Evolutionary conservation across 2,888 invertebrate species (phyloP), one percentile per base, ranked within the genome.

Genomic region (Agrochola litura): DNA sequence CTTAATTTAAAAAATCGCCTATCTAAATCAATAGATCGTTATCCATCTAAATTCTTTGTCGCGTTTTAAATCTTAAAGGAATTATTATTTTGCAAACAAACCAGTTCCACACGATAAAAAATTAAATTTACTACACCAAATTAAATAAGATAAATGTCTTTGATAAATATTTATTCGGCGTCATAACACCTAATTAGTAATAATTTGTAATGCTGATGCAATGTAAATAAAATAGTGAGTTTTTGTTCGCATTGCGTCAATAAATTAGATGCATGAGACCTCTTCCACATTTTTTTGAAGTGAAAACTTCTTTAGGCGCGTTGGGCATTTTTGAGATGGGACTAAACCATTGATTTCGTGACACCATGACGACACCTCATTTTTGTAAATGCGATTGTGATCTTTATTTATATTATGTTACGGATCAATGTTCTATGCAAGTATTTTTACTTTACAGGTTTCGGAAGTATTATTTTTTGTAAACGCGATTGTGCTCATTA

Each of bases 161-260:
- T 90, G 92, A 94, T 94, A 93, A 91, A 85, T 87, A 81, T 89
- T 84, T 90, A 90, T 90, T 89, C 90, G 85, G 85, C 85, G 90
- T 90, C 91, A 90, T 94, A 94, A 93, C 94, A 94, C 93, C 91
- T 92, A 93, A 95, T 95, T 94, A 94, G 92, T 88, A 87, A 84
- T 79, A 78, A 90, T 92, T 93, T 66, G 30, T 93, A 87, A 91
- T 93, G 92, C 88, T 91, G 92, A 92, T 93, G 85, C 83, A 87
- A 89, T 64, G 49, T 46, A 25, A 58, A 25, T 46, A 25, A 58
- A 25, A 58, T 58, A 60, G 43, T 30, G 0, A 14, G n/a, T 69
- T 41, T 54, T 56, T 76, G 46, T 56, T 76, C 10, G 14, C n/a
- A n/a, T 73, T 61, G 12, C 25, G 14, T 30, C 52, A 6, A 14